phyloP scores from a whole-genome alignment of 2,113 vertebrate genomes.

The Coreoperca whiteheadi region DNA sequence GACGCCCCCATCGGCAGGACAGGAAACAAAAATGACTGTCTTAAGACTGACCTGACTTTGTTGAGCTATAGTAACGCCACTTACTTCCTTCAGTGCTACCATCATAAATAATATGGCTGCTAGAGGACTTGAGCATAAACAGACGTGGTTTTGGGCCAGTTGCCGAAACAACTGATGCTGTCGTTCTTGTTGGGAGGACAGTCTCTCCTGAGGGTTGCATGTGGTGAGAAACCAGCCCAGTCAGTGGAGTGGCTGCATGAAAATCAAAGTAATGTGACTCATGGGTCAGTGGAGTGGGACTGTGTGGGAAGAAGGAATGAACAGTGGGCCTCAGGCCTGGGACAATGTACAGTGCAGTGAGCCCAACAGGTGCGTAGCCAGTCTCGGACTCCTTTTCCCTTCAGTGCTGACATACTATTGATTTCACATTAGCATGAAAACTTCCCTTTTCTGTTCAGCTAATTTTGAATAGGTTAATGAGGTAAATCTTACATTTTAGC shows the following conservation, averaged over 20 bases:
- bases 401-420: not conserved
- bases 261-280: conserved; percentile 23
- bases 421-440: conserved; percentile 1
- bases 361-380: not conserved
- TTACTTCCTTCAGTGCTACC: not conserved
- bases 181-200: not conserved
- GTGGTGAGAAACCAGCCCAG: not conserved
- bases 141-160: not conserved
- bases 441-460: not conserved
- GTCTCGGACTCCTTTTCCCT: not conserved
- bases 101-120: not conserved
- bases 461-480: not conserved
- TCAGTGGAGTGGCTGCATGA: not conserved
- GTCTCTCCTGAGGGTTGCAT: not conserved
- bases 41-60: not conserved
- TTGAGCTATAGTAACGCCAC: not conserved
- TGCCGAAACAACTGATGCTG: not conserved
- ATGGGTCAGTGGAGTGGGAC: conserved; percentile 13
- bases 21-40: no score
- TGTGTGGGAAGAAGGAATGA: not conserved
- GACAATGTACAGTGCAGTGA: conserved; percentile 5
- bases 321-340: not conserved
- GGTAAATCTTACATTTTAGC: not conserved
- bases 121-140: not conserved
- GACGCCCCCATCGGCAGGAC: not conserved